Percentiles rank a stretch among this genome's conserved stretches.
Conservation (phyloP, 2,797 vertebrate species). For the Clarias fuscus region DNA sequence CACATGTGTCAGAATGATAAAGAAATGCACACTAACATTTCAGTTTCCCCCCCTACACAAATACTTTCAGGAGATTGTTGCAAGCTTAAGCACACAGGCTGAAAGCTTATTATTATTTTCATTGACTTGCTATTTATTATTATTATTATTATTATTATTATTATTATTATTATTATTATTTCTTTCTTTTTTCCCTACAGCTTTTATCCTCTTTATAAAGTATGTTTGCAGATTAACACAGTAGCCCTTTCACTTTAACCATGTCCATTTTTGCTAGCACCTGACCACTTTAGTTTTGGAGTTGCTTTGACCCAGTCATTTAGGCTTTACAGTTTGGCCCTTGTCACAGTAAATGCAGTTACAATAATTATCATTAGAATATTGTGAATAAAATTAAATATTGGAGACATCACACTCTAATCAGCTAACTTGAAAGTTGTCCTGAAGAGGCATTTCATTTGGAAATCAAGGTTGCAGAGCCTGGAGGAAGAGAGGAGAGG, state of each 20-base stretch:
- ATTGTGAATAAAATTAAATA: too few species aligned
- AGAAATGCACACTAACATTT: conserved; percentile 1
- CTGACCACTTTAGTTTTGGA: too few species aligned
- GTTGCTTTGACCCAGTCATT: too few species aligned
- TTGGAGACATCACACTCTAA: too few species aligned
- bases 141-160: not conserved
- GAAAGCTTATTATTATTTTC: conserved; percentile 13
- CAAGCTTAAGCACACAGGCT: not conserved
- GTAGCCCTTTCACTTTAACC: conserved; percentile 28
- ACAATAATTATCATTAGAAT: too few species aligned
- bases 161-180: conserved; percentile 21
- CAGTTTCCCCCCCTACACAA: not conserved
- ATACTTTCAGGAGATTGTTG: not conserved
- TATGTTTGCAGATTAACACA: conserved; percentile 17
- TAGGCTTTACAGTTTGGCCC: too few species aligned
- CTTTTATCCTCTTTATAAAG: not conserved
- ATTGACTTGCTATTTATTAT: conserved; percentile 21
- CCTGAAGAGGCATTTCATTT: too few species aligned
- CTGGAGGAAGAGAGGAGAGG: too few species aligned
- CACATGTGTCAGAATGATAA: conserved; percentile 27
- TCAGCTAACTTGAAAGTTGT: too few species aligned
- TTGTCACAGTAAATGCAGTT: too few species aligned
- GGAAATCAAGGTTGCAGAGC: too few species aligned
- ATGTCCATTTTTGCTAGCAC: not conserved
- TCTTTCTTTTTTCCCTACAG: not conserved